These are phyloP conservation scores for Rhynchophorus ferrugineus DNA, from an alignment of 1,140 invertebrate genomes.

Conservation along the genomic window DNA sequence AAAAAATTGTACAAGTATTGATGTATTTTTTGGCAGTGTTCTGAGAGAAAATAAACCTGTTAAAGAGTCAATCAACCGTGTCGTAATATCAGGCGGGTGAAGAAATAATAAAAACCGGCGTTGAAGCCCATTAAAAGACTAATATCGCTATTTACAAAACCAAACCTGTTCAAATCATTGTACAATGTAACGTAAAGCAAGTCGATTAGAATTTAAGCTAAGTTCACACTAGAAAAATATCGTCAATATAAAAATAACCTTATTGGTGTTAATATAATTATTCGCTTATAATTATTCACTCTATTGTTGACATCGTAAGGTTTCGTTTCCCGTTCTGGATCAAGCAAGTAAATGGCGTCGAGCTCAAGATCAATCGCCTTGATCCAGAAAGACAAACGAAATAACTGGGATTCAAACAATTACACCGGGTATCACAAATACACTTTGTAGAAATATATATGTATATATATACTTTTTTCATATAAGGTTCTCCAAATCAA, in stretches of 20 bases:
- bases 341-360: background rate
- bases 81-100: too few relatives aligned
- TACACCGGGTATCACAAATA: conserved; percentile 15
- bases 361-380: too few relatives aligned
- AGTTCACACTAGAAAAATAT: conserved; percentile 20
- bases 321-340: conserved; percentile 6
- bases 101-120: too few relatives aligned
- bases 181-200: too few relatives aligned
- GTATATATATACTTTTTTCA: conserved; percentile 3
- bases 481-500: background rate
- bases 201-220: conserved; percentile 5
- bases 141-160: too few relatives aligned
- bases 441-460: conserved; percentile 8
- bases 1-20: too few relatives aligned
- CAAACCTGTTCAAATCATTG: too few relatives aligned
- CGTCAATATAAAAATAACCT: conserved; percentile 19
- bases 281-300: conserved; percentile 22
- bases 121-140: too few relatives aligned
- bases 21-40: too few relatives aligned
- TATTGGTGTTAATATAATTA: conserved; percentile 18
- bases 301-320: conserved; percentile 17
- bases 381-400: conserved; percentile 7
- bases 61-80: too few relatives aligned
- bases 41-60: too few relatives aligned
- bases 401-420: conserved; percentile 3